phyloP scores from a whole-genome alignment of 2,113 vertebrate genomes.

The Nibea coibor region DNA sequence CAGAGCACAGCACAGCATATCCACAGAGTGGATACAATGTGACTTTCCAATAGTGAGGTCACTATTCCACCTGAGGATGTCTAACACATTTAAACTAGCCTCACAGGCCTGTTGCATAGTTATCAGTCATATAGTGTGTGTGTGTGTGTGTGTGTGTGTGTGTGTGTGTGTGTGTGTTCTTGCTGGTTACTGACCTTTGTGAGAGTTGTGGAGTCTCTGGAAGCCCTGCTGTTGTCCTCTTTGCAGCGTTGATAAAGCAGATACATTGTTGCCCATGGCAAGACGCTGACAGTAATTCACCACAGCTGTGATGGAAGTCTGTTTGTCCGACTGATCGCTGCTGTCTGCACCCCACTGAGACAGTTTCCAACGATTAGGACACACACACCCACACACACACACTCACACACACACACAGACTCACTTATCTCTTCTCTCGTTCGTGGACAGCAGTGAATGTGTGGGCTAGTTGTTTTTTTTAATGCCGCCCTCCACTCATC shows the following conservation, averaged over 20 bases:
- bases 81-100: background rate
- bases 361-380: background rate
- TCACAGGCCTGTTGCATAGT: no score
- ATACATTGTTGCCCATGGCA: slow-evolving; percentile 79
- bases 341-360: background rate
- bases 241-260: slow-evolving; percentile 69
- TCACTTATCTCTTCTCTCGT: background rate
- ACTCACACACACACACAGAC: no score
- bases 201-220: slow-evolving; percentile 71
- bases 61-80: background rate
- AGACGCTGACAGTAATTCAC: background rate
- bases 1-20: background rate
- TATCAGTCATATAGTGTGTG: background rate
- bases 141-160: no score
- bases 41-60: background rate
- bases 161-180: no score
- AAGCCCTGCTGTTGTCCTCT: slow-evolving; percentile 75
- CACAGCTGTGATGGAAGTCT: background rate
- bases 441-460: background rate
- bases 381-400: no score
- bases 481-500: slow-evolving; percentile 14
- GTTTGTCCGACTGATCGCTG: background rate
- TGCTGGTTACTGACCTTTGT: slow-evolving; percentile 71
- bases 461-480: background rate
- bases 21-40: no score